These are phyloP conservation scores for Globodera ellingtonae DNA, from an alignment of 1,140 invertebrate genomes.

Conservation along the genomic window DNA sequence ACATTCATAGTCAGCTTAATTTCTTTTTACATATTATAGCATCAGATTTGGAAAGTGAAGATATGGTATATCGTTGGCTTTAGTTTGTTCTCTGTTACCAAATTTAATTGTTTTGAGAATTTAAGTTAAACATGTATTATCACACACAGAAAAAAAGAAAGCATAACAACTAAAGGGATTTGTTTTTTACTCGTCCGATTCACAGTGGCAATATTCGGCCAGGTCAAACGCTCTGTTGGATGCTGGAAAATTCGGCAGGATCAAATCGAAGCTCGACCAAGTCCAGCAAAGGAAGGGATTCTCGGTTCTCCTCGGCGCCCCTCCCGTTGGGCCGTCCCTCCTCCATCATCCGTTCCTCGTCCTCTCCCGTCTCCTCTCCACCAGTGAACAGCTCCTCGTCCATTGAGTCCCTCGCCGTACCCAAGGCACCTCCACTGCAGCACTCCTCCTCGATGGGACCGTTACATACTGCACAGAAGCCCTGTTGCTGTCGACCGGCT, in stretches of 20 bases:
- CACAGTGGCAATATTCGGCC: too few species aligned
- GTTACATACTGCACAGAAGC: background rate
- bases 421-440: slow-evolving; percentile 4
- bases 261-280: slow-evolving; percentile 16
- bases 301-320: background rate
- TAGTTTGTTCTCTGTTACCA: too few species aligned
- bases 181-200: too few species aligned
- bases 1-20: too few species aligned
- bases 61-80: too few species aligned
- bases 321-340: background rate
- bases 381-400: slow-evolving; percentile 13
- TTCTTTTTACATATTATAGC: too few species aligned
- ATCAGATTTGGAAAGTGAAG: too few species aligned
- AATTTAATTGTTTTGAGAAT: too few species aligned
- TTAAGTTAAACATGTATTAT: too few species aligned
- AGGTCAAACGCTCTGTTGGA: background rate
- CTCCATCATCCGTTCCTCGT: background rate
- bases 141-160: too few species aligned
- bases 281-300: slow-evolving; percentile 3
- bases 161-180: too few species aligned
- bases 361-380: background rate
- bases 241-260: slow-evolving; percentile 20
- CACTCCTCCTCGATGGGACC: slow-evolving; percentile 10
- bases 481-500: background rate
- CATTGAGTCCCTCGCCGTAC: slow-evolving; percentile 14